Evolutionary conservation across 1,140 invertebrate genomes (phyloP).

Genomic region (Panagrolaimus sp.): DNA sequence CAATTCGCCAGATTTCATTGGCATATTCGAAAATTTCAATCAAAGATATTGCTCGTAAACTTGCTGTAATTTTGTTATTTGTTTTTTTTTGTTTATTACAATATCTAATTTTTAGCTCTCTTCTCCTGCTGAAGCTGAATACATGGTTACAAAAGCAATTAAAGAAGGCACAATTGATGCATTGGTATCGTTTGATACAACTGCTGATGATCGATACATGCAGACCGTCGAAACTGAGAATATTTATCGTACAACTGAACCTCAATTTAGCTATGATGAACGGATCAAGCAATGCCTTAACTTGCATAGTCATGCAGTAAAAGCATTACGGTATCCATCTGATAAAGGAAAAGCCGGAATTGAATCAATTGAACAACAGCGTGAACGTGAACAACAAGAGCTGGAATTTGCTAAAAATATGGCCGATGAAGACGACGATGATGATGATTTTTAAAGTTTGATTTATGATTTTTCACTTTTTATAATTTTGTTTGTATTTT

Average conservation of each 20-base stretch:
- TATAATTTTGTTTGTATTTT: too few relatives aligned
- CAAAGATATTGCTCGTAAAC: constrained; percentile 83
- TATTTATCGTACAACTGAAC: constrained; percentile 92
- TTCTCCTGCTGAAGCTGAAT: constrained; percentile 93
- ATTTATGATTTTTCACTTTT: too few relatives aligned
- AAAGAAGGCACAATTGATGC: constrained; percentile 97
- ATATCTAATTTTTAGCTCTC: constrained; percentile 68
- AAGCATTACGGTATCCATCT: constrained; percentile 97
- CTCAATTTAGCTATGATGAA: constrained; percentile 91
- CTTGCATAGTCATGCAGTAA: constrained; percentile 91
- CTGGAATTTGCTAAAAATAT: constrained; percentile 39
- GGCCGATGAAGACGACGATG: constrained; percentile 34
- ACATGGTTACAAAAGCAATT: constrained; percentile 98
- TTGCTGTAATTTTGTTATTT: constrained; percentile 60
- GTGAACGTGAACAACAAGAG: constrained; percentile 42
- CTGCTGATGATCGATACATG: constrained; percentile 87
- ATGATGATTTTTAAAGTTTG: not conserved
- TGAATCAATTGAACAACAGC: constrained; percentile 45
- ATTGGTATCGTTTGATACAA: constrained; percentile 69
- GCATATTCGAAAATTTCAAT: constrained; percentile 95
- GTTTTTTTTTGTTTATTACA: not conserved
- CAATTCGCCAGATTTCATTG: constrained; percentile 87
- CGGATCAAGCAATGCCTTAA: constrained; percentile 94
- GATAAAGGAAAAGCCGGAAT: constrained; percentile 72
- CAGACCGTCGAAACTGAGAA: constrained; percentile 71